Evolutionary conservation across 92 coral and sea anemone genomes (phyloP).

Genomic region (Scolanthus callimorphus): DNA sequence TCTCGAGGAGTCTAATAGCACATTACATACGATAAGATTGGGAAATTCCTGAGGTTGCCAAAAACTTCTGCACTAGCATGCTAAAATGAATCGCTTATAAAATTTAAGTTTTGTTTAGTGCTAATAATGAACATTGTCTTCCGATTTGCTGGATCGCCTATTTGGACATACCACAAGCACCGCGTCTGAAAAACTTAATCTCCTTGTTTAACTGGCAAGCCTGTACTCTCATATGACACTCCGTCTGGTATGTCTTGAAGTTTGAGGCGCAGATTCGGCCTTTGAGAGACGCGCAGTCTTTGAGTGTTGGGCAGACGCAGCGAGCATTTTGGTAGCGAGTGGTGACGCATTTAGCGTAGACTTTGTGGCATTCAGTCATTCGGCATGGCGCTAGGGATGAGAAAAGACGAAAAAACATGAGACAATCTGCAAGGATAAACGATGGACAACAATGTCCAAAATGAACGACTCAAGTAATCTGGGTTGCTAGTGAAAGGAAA

Average conservation of each 20-base stretch:
- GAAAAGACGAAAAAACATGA: background rate
- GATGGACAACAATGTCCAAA: background rate
- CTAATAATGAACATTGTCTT: no score
- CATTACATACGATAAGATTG: no score
- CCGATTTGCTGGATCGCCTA: no score
- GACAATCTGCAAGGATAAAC: background rate
- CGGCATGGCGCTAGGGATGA: slow-evolving; percentile 50
- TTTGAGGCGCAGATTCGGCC: slow-evolving; percentile 78
- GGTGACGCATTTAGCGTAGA: slow-evolving; percentile 68
- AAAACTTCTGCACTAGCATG: no score
- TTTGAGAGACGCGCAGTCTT: slow-evolving; percentile 37
- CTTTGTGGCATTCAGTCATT: slow-evolving; percentile 48
- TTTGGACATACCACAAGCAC: no score
- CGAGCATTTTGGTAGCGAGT: slow-evolving; percentile 53
- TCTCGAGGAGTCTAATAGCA: no score
- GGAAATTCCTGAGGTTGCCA: no score
- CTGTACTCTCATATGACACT: slow-evolving; percentile 72
- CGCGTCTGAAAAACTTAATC: slow-evolving; percentile 54
- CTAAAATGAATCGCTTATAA: no score
- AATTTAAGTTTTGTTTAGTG: no score
- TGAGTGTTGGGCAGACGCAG: slow-evolving; percentile 70
- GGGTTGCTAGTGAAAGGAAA: no score
- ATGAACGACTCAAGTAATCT: no score
- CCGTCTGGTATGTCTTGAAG: slow-evolving; percentile 54
- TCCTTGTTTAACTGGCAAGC: slow-evolving; percentile 52